Evolutionary conservation across 2,888 invertebrate genomes (phyloP).

Genomic region (Tipula helvola): DNA sequence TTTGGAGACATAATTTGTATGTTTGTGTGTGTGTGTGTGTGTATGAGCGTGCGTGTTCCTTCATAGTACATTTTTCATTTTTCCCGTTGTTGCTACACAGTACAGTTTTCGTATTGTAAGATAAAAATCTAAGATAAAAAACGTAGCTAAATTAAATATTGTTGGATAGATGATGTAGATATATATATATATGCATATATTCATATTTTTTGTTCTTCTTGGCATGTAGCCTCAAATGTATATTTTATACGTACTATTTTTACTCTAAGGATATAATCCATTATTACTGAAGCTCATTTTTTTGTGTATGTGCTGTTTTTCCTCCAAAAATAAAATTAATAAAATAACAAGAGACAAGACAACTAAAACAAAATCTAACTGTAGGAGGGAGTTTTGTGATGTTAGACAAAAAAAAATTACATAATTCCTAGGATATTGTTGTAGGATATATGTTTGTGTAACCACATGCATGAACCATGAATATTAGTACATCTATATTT

Average conservation of each 20-base stretch:
- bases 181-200: neutral
- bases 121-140: conserved; percentile 4
- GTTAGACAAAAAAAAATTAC: neutral
- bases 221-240: neutral
- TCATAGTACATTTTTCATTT: neutral
- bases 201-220: neutral
- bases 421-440: neutral
- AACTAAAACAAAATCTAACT: neutral
- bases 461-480: neutral
- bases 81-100: neutral
- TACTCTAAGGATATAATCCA: neutral
- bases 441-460: neutral
- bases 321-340: neutral
- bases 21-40: no score
- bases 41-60: no score
- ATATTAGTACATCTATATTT: neutral
- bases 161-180: neutral
- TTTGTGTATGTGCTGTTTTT: neutral
- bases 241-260: neutral
- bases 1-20: neutral
- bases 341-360: neutral
- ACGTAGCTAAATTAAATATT: neutral
- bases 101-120: neutral
- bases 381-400: neutral
- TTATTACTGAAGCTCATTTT: neutral